Evolutionary conservation across 2,888 invertebrate genomes (phyloP).

Genomic region (Orchesellides sinensis): DNA sequence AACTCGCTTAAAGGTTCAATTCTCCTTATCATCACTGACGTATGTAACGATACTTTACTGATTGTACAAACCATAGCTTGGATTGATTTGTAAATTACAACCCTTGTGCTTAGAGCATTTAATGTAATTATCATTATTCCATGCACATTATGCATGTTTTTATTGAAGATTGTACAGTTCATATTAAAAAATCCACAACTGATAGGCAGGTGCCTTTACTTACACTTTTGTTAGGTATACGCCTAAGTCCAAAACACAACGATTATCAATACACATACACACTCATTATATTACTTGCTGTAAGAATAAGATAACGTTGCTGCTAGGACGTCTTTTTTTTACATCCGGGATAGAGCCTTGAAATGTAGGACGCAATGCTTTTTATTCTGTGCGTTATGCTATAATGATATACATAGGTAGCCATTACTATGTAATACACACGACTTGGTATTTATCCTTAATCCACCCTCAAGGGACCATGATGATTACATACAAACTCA

Average conservation of each 20-base stretch:
- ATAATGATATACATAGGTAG: constrained; percentile 10
- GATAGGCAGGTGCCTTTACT: too few species aligned
- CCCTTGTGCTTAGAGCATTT: background rate
- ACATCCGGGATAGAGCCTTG: constrained; percentile 66
- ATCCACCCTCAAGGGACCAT: constrained; percentile 29
- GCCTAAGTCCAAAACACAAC: too few species aligned
- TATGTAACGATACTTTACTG: too few species aligned
- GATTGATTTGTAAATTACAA: background rate
- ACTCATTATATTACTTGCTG: background rate
- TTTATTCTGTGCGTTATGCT: background rate
- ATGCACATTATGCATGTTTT: background rate
- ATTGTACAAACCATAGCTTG: too few species aligned
- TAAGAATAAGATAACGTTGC: constrained; percentile 9
- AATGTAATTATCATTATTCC: too few species aligned
- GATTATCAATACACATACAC: background rate
- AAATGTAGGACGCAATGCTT: constrained; percentile 62
- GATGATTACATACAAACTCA: too few species aligned
- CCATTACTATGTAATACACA: background rate
- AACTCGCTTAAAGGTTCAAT: background rate
- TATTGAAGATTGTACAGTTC: background rate
- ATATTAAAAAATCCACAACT: too few species aligned
- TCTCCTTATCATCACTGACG: too few species aligned
- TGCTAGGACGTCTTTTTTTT: constrained; percentile 33
- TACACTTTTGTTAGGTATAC: too few species aligned
- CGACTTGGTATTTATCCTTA: constrained; percentile 18